A percentile compares a stretch with the other conserved stretches of the same genome.
These are phyloP conservation scores for Lerista edwardsae DNA, from an alignment of 2,797 vertebrate genomes.

Conservation along the genomic window DNA sequence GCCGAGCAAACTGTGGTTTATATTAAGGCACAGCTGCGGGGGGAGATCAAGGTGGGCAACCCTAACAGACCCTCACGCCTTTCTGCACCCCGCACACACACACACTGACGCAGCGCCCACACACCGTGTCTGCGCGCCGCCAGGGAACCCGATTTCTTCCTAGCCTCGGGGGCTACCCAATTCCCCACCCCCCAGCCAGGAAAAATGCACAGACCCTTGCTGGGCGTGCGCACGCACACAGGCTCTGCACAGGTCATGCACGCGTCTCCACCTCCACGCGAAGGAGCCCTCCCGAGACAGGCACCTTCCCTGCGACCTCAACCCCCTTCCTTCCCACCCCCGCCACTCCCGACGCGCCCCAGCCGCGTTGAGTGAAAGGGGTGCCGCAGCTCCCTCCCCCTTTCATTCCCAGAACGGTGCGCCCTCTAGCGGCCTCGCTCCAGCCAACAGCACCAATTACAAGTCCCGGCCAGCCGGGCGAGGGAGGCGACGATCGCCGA, in stretches of 20 bases:
- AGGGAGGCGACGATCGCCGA: neutral
- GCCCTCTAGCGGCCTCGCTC: conserved; percentile 12
- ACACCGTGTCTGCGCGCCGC: neutral
- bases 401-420: neutral
- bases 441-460: neutral
- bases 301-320: neutral
- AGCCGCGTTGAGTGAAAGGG: neutral
- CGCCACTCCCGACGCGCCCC: neutral
- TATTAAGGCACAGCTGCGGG: neutral
- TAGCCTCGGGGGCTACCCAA: too few species aligned
- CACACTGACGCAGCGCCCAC: too few species aligned
- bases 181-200: too few species aligned
- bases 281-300: neutral
- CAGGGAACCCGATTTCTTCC: neutral
- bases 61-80: neutral
- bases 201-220: neutral
- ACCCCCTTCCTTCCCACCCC: neutral
- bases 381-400: conserved; percentile 18
- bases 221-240: conserved; percentile 5
- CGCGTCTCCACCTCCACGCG: neutral
- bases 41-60: neutral
- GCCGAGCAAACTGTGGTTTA: too few species aligned
- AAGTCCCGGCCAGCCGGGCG: neutral
- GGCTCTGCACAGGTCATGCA: neutral
- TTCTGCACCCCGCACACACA: neutral